phyloP scores from a whole-genome alignment of 2,888 invertebrate genomes.

The Cheilosia variabilis region DNA sequence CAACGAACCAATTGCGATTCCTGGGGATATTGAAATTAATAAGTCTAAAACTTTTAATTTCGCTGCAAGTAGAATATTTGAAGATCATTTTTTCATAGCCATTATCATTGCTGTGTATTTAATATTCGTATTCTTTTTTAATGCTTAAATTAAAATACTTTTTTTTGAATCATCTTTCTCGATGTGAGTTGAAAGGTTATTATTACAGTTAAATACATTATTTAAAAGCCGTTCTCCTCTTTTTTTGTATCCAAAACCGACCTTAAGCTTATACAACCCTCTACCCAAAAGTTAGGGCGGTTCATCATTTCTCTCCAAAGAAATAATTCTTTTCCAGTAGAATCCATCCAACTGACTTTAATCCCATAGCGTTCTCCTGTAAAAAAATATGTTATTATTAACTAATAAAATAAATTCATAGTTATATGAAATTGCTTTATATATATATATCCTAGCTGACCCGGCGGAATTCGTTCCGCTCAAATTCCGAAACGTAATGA shows the following conservation, averaged over 20 bases:
- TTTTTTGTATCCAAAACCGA: not conserved
- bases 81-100: no score
- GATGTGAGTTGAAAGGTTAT: not conserved
- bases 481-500: no score
- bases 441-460: no score
- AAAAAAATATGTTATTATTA: not conserved
- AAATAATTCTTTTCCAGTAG: constrained; percentile 93
- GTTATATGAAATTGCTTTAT: no score
- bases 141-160: no score
- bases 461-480: no score
- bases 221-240: not conserved
- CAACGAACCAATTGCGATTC: no score
- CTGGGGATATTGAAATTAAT: no score
- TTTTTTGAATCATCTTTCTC: not conserved
- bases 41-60: no score
- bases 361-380: constrained; percentile 93
- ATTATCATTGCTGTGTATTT: no score
- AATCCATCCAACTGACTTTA: constrained; percentile 97
- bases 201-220: not conserved
- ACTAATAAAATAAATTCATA: not conserved
- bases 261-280: constrained; percentile 93
- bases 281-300: constrained; percentile 98
- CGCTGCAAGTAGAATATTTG: no score
- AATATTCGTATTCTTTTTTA: no score
- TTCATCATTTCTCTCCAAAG: constrained; percentile 98